Evolutionary conservation across 2,113 vertebrate species (phyloP).

Genomic region (Scartelaos histophorus): DNA sequence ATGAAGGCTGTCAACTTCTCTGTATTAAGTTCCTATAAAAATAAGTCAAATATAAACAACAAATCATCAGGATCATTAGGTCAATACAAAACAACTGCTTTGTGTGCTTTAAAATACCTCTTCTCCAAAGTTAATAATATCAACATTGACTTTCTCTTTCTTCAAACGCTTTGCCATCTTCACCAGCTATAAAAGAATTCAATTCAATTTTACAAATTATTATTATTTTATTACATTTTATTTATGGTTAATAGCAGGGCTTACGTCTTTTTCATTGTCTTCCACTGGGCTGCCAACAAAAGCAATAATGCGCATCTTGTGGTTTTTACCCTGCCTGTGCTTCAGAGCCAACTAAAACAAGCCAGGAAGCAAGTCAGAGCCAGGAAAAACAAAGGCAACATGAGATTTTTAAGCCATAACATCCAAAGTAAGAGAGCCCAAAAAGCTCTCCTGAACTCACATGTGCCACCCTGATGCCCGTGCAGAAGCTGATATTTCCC

Average conservation of each 20-base stretch:
- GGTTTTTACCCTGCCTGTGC: conserved; percentile 96
- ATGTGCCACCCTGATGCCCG: conserved; percentile 93
- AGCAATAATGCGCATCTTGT: conserved; percentile 96
- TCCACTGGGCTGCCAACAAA: conserved; percentile 95
- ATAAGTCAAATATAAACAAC: not conserved
- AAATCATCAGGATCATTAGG: not conserved
- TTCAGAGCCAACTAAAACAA: conserved; percentile 87
- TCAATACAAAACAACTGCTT: not conserved
- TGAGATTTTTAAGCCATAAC: not conserved
- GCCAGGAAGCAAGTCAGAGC: too few relatives aligned
- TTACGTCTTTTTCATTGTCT: conserved; percentile 93
- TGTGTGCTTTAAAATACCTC: conserved; percentile 79
- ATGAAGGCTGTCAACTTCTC: conserved; percentile 94
- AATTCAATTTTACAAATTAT: not conserved
- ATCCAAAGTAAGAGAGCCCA: not conserved
- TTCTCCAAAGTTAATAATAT: conserved; percentile 95
- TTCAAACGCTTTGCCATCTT: conserved; percentile 96
- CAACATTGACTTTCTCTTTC: conserved; percentile 96
- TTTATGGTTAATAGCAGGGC: conserved; percentile 35
- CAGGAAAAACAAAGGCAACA: not conserved
- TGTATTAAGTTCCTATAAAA: conserved; percentile 87
- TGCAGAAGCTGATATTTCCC: conserved; percentile 94
- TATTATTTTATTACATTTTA: too few relatives aligned
- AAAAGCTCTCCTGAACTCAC: conserved; percentile 72
- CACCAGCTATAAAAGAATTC: conserved; percentile 78